phyloP scores from a whole-genome alignment of 2,888 invertebrate species.

The Tipula unca region DNA sequence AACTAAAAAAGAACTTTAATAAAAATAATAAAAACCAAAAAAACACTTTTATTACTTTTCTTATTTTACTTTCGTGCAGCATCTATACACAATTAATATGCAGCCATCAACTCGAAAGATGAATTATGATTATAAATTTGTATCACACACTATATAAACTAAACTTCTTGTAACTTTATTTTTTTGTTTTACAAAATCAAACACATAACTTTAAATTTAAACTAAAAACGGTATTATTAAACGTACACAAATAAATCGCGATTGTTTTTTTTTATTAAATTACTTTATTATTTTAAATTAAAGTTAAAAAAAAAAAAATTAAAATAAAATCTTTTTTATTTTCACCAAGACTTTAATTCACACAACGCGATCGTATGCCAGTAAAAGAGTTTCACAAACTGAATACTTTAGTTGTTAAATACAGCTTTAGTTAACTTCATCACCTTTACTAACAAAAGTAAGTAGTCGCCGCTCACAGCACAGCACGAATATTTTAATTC shows the following conservation, averaged over 20 bases:
- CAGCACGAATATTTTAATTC: not conserved
- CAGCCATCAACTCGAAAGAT: not conserved
- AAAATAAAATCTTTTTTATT: not conserved
- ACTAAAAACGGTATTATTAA: not conserved
- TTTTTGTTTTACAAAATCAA: not conserved
- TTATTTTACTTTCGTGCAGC: not conserved
- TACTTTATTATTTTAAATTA: not conserved
- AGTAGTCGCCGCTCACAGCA: too few species aligned
- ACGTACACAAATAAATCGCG: not conserved
- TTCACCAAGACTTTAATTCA: not conserved
- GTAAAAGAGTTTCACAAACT: not conserved
- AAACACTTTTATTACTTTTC: slow-evolving; percentile 2
- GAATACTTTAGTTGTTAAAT: not conserved
- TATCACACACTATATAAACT: not conserved
- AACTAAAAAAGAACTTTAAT: not conserved
- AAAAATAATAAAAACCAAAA: not conserved
- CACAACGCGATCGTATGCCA: not conserved
- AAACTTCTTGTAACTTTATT: not conserved
- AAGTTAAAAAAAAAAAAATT: not conserved
- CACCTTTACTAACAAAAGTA: not conserved
- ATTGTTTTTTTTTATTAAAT: not conserved
- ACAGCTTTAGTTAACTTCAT: too few species aligned
- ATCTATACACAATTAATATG: not conserved
- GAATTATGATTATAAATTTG: not conserved
- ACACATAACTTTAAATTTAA: not conserved